Evolutionary conservation across 2,888 invertebrate genomes (phyloP).

Genomic region (Peribatodes rhomboidaria): DNA sequence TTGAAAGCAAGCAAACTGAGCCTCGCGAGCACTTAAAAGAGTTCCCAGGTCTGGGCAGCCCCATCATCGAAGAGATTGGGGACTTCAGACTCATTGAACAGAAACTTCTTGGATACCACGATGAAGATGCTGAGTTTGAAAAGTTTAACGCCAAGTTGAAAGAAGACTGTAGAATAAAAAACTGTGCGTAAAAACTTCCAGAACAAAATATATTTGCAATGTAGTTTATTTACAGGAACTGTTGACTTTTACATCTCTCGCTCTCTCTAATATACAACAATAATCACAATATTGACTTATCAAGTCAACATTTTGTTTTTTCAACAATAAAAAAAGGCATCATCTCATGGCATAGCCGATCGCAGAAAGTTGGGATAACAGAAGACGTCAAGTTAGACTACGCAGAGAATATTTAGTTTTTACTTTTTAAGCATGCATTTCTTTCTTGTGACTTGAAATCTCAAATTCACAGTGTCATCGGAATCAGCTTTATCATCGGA

Average conservation of each 20-base stretch:
- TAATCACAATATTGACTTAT: too few species aligned
- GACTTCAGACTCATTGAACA: constrained; percentile 81
- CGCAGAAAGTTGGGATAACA: too few species aligned
- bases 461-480: constrained; percentile 74
- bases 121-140: constrained; percentile 76
- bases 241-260: too few species aligned
- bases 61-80: constrained; percentile 79
- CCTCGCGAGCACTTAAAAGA: constrained; percentile 73
- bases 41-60: constrained; percentile 79
- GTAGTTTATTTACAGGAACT: too few species aligned
- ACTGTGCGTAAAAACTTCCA: constrained; percentile 57
- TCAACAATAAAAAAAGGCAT: too few species aligned
- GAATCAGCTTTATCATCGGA: constrained; percentile 86
- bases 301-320: too few species aligned
- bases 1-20: constrained; percentile 78
- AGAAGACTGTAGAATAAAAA: constrained; percentile 73
- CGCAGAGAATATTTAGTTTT: too few species aligned
- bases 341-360: too few species aligned
- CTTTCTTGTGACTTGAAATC: too few species aligned
- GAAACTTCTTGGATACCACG: constrained; percentile 76
- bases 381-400: too few species aligned
- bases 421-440: too few species aligned
- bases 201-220: neutral
- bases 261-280: too few species aligned
- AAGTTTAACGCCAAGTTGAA: constrained; percentile 76